Percentiles rank a stretch among this genome's conserved stretches.
These are phyloP conservation scores for Plectropomus leopardus DNA, from an alignment of 2,113 vertebrate genomes.

Conservation along the genomic window DNA sequence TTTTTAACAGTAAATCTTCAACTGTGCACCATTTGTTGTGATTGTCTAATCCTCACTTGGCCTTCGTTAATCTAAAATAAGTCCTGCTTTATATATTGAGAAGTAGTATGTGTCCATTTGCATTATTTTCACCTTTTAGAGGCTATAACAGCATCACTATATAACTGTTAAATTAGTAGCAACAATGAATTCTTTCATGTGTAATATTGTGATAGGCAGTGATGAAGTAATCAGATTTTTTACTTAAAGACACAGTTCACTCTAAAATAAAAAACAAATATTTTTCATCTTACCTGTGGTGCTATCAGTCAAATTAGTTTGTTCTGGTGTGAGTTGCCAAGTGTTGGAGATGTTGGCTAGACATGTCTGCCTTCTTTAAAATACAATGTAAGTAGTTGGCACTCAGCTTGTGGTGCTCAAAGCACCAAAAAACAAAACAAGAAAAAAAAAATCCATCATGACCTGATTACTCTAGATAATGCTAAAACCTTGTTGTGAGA, in stretches of 20 bases:
- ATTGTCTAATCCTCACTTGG: background rate
- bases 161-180: slow-evolving; percentile 15
- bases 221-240: background rate
- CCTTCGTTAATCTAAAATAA: slow-evolving; percentile 15
- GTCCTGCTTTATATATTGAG: slow-evolving; percentile 5
- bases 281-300: no score
- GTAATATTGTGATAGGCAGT: background rate
- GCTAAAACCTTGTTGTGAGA: no score
- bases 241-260: background rate
- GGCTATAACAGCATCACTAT: slow-evolving; percentile 6
- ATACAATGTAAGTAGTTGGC: no score
- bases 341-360: no score
- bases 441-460: no score
- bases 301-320: no score
- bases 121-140: slow-evolving; percentile 29
- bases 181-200: slow-evolving; percentile 18
- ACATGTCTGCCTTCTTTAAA: no score
- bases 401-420: no score
- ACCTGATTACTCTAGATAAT: no score
- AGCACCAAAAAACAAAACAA: no score
- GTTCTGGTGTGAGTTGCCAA: no score
- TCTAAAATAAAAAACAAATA: no score
- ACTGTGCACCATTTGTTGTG: slow-evolving; percentile 22
- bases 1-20: slow-evolving; percentile 59
- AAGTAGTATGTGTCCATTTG: background rate